Base-by-base conservation (phyloP, 2,113 vertebrate species). In the Trachemys scripta region DNA sequence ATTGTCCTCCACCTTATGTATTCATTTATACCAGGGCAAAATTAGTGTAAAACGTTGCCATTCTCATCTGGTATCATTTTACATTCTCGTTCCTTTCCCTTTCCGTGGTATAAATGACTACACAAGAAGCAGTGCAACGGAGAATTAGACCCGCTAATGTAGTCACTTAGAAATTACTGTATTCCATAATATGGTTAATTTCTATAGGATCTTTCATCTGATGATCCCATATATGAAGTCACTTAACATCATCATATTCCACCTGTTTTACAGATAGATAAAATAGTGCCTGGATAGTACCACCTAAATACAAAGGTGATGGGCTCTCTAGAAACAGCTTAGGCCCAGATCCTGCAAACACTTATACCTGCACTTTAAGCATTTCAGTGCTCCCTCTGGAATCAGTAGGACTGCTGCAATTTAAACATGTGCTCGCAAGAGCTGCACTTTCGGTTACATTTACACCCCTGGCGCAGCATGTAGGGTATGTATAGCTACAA, bases 51-150 rank as follows among this genome's bases (percentile, higher is more conserved):
- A 89, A 91, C 11, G 65, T 92, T 87, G 82, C 20, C 82, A 49
- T 11, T 27, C 22, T 27, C 88, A 59, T 53, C 19, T 82, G 6
- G 6, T 79, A n/a, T 90, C 31, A 83, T 90, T 96, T 91, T 97
- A 86, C 57, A 79, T 76, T 92, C 49, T 82, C 93, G 86, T 16
- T 80, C 31, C 51, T 13, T 95, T 95, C 90, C 56, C 62, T 93
- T 92, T 90, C 69, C 59, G 13, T 12, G 82, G 94, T 38, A 62
- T 90, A 96, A 96, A 82, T 90, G 47, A 25, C 50, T 75, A 12
- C 85, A 94, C 82, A 90, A 96, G 90, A 51, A 89, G 14, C 31
- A 19, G 87, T 38, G 51, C 29, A 88, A 42, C 6, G 94, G 35
- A 50, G 65, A 20, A 42, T 94, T 82, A 53, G 11, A 5, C 10